phyloP scores from a whole-genome alignment of 2,888 invertebrate species.

The Lochmaea capreae region DNA sequence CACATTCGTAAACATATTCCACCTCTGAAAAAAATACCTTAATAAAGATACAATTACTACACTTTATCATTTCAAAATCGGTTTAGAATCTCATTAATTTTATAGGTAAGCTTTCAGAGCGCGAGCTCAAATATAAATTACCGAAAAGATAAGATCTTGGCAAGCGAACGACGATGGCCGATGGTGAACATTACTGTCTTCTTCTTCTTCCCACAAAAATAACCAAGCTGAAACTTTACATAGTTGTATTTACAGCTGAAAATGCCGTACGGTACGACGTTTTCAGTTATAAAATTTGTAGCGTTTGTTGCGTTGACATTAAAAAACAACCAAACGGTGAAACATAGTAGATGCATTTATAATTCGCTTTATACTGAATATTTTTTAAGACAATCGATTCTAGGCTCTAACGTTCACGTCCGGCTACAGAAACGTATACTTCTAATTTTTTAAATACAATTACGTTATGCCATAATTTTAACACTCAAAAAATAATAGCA shows the following conservation, averaged over 20 bases:
- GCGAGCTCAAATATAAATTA: slow-evolving; percentile 54
- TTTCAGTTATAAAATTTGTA: slow-evolving; percentile 20
- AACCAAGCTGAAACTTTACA: slow-evolving; percentile 9
- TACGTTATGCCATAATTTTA: too few species aligned
- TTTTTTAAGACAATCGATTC: not conserved
- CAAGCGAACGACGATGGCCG: slow-evolving; percentile 24
- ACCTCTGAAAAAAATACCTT: slow-evolving; percentile 54
- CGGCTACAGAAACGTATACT: not conserved
- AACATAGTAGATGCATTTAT: slow-evolving; percentile 19
- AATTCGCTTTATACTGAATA: slow-evolving; percentile 9
- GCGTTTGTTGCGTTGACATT: slow-evolving; percentile 15
- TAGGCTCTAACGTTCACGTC: not conserved
- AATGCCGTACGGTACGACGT: slow-evolving; percentile 15
- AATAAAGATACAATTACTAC: slow-evolving; percentile 62
- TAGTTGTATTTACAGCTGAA: slow-evolving; percentile 13
- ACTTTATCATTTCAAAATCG: slow-evolving; percentile 62
- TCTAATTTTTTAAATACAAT: not conserved
- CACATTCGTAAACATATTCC: slow-evolving; percentile 49
- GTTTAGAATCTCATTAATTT: slow-evolving; percentile 62
- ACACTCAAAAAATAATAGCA: too few species aligned
- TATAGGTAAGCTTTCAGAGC: slow-evolving; percentile 61
- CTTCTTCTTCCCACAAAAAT: slow-evolving; percentile 23
- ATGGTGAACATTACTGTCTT: slow-evolving; percentile 30
- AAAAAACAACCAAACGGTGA: slow-evolving; percentile 7
- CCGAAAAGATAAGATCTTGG: slow-evolving; percentile 52